Percentiles rank a stretch among this genome's conserved stretches.
These are phyloP conservation scores for Mesorhabditis belari DNA, from an alignment of 2,888 invertebrate genomes.

Conservation along the genomic window DNA sequence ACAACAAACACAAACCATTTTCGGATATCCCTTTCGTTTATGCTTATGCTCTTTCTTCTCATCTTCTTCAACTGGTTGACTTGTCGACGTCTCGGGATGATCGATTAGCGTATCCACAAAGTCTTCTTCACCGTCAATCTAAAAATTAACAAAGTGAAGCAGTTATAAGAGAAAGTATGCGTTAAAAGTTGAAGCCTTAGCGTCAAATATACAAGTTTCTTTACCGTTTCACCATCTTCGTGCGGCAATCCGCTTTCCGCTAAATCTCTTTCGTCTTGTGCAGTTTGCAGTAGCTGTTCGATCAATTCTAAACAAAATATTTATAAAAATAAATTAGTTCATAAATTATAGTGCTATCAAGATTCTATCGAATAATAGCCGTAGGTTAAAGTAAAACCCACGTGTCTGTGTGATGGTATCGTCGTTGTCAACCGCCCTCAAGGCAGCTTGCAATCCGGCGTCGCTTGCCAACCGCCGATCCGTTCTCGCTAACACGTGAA, in stretches of 20 bases:
- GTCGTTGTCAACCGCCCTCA: not conserved
- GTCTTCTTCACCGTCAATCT: not conserved
- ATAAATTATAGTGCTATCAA: too few species aligned
- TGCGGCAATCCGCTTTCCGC: not conserved
- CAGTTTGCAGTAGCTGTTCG: not conserved
- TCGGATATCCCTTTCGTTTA: not conserved
- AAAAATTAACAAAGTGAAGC: too few species aligned
- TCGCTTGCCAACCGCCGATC: not conserved
- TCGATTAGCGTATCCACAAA: not conserved
- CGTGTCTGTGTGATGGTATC: not conserved
- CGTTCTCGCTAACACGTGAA: not conserved
- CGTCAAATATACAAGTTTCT: not conserved
- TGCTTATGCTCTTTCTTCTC: not conserved
- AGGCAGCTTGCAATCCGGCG: not conserved
- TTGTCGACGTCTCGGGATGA: not conserved
- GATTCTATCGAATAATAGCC: too few species aligned
- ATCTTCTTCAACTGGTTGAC: not conserved
- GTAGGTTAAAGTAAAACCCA: too few species aligned
- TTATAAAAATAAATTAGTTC: too few species aligned
- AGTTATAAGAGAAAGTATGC: too few species aligned
- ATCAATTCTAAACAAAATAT: not conserved
- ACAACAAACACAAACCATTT: not conserved
- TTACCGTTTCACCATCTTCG: not conserved
- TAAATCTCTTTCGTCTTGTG: not conserved
- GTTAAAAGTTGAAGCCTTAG: too few species aligned